These are phyloP conservation scores for Macropis europaea DNA, from an alignment of 2,888 invertebrate genomes.

Conservation along the genomic window DNA sequence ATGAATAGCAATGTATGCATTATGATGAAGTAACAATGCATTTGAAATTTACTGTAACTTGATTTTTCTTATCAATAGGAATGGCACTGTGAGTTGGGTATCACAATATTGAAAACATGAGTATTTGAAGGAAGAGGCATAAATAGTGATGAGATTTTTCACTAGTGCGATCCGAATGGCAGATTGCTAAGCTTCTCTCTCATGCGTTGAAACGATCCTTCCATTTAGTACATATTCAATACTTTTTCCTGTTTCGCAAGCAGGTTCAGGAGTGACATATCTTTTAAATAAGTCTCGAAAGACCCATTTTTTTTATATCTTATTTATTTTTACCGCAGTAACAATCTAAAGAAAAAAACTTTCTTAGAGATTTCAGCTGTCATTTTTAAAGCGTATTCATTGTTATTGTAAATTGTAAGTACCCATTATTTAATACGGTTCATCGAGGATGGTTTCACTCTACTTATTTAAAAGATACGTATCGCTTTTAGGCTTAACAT, in stretches of 20 bases:
- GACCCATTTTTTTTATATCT: neutral
- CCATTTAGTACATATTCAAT: constrained; percentile 46
- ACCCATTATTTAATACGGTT: no score
- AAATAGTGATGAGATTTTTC: constrained; percentile 37
- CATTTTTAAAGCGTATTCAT: neutral
- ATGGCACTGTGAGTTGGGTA: constrained; percentile 28
- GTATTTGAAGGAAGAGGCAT: constrained; percentile 44
- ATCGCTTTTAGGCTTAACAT: constrained; percentile 25
- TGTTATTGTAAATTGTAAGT: neutral
- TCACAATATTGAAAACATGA: constrained; percentile 27
- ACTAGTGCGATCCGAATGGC: constrained; percentile 31
- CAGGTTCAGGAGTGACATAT: constrained; percentile 28
- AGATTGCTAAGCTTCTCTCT: constrained; percentile 42
- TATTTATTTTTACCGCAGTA: neutral
- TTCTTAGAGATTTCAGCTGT: no score
- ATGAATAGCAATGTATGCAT: neutral
- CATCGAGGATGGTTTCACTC: no score
- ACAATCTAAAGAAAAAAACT: neutral
- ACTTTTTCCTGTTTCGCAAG: constrained; percentile 27
- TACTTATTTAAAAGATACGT: constrained; percentile 43
- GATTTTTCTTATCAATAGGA: neutral
- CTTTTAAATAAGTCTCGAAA: constrained; percentile 33
- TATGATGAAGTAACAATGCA: constrained; percentile 6
- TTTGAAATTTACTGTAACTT: constrained; percentile 7
- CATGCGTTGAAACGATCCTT: constrained; percentile 42